Base-by-base conservation (phyloP, 2,113 vertebrate genomes). In the Aphyosemion australe region DNA sequence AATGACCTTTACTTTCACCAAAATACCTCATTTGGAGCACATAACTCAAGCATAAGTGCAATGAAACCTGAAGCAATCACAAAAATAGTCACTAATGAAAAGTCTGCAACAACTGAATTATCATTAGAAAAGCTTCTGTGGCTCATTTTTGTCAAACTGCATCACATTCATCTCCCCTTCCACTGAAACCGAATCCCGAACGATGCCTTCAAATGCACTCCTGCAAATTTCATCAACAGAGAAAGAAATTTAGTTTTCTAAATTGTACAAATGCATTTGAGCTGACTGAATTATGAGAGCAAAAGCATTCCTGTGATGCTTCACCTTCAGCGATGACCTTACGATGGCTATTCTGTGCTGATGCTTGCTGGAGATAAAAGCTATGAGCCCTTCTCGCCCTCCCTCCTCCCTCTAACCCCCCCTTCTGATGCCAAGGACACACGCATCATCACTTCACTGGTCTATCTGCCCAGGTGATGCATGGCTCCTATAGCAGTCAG, bases 381-480 rank as follows among this genome's bases (percentile, higher is more conserved):
- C 85, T 79, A 84, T 58, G 80, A 82, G 77, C 64, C 80, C 74
- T 66, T 43, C 76, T 76, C 69, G 66, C 69, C 74, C 65, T 37
- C 50, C 61, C 58, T 26, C 20, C 53, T n/a, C 15, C 15, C 34
- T 10, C 32, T 15, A 34, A 34, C 15, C 16, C 52, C 16, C 13
- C 34, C 41, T 13, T 13, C 41, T 13, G 12, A 65, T 57, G 66
- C 86, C 86, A 88, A 90, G 89, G 89, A 90, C 87, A 82, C 76
- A 70, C 57, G 65, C 84, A 86, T 90, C 79, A 88, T 87, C 72
- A 57, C 82, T 86, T 87, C 88, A 83, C 81, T 86, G 79, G 79
- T 84, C 87, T 80, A 79, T 87, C 83, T 87, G 83, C 85, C 76
- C 84, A 69, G 78, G 83, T 89, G 86, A 90, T 89, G 84, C 86